Conservation (phyloP, 1,140 invertebrate species). For the Zaprionus tsacasi region DNA sequence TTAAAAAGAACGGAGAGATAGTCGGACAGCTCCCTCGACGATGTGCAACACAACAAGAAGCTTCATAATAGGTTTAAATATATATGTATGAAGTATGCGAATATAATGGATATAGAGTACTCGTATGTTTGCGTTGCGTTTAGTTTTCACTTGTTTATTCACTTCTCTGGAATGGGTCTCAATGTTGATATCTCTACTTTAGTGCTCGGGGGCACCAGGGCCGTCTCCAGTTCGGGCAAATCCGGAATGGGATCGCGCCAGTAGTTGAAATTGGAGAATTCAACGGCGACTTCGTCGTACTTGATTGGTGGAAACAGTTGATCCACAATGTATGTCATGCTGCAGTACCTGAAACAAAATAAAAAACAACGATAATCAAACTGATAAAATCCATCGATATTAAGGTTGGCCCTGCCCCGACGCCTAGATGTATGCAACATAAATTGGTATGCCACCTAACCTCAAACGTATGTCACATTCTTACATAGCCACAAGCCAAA, state of each 20-base stretch:
- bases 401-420: neutral
- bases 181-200: conserved; percentile 62
- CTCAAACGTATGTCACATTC: conserved; percentile 43
- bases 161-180: conserved; percentile 81
- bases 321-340: conserved; percentile 96
- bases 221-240: conserved; percentile 63
- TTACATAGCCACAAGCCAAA: neutral
- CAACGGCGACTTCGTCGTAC: conserved; percentile 89
- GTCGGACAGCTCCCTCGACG: neutral
- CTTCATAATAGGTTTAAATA: conserved; percentile 33
- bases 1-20: neutral
- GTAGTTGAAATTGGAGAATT: conserved; percentile 95
- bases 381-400: neutral
- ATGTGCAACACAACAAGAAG: conserved; percentile 20
- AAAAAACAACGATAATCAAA: neutral
- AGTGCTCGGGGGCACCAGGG: conserved; percentile 43
- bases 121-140: conserved; percentile 12
- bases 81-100: conserved; percentile 40
- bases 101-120: conserved; percentile 13
- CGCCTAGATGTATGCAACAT: conserved; percentile 48
- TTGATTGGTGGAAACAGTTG: conserved; percentile 94
- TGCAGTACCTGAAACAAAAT: conserved; percentile 90
- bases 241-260: conserved; percentile 94
- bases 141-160: conserved; percentile 7
- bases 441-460: conserved; percentile 15